A percentile compares a stretch with the other conserved stretches of the same genome.
These are phyloP conservation scores for Drosophila leontia DNA, from an alignment of 1,140 invertebrate genomes.

Conservation along the genomic window DNA sequence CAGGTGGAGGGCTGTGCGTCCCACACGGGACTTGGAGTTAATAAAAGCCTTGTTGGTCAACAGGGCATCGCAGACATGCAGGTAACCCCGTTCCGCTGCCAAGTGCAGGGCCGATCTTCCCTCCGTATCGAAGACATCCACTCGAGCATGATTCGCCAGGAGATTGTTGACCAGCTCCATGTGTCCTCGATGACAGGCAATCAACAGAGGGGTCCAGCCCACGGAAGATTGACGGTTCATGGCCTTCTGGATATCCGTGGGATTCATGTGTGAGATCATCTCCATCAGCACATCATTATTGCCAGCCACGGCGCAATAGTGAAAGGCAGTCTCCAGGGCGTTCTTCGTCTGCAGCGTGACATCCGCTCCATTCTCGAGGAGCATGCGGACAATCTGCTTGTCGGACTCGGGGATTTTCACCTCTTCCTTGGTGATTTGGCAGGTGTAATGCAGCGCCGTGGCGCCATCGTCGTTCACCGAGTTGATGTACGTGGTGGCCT, in stretches of 20 bases:
- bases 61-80: slow-evolving; percentile 97
- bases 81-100: slow-evolving; percentile 96
- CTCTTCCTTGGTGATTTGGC: slow-evolving; percentile 91
- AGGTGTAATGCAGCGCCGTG: slow-evolving; percentile 95
- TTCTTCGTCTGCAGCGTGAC: slow-evolving; percentile 93
- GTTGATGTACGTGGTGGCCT: slow-evolving; percentile 91
- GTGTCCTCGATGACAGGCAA: slow-evolving; percentile 93
- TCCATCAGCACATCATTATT: slow-evolving; percentile 97
- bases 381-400: slow-evolving; percentile 93
- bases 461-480: slow-evolving; percentile 95
- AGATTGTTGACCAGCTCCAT: slow-evolving; percentile 94
- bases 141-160: slow-evolving; percentile 95
- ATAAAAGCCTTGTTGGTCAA: slow-evolving; percentile 99
- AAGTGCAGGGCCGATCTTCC: slow-evolving; percentile 97
- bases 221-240: slow-evolving; percentile 96
- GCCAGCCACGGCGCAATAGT: slow-evolving; percentile 96
- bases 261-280: slow-evolving; percentile 95
- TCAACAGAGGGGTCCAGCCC: slow-evolving; percentile 98
- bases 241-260: slow-evolving; percentile 95
- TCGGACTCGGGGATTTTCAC: slow-evolving; percentile 92
- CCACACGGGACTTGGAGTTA: slow-evolving; percentile 96
- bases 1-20: slow-evolving; percentile 93
- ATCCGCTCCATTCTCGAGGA: slow-evolving; percentile 96
- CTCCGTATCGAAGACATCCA: slow-evolving; percentile 99
- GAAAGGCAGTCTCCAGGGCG: slow-evolving; percentile 96